Evolutionary conservation across 2,113 vertebrate genomes (phyloP).

Genomic region (Herpetotheres cachinnans): DNA sequence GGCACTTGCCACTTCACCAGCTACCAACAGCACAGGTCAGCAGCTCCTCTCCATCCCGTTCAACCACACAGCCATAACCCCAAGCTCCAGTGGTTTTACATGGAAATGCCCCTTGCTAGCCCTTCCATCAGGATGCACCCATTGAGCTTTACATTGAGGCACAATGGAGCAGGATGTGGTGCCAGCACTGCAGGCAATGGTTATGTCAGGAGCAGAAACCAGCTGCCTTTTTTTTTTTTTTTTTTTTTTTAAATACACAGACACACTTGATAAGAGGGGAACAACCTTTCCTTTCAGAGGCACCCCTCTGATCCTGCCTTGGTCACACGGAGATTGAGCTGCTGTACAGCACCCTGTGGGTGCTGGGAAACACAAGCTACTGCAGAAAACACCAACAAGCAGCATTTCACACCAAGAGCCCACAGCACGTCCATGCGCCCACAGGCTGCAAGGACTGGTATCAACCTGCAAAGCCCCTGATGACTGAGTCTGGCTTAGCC

Average conservation of each 20-base stretch:
- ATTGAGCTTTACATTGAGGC: not conserved
- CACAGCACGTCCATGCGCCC: not conserved
- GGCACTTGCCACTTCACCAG: not conserved
- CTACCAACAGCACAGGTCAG: not conserved
- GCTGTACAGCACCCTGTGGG: not conserved
- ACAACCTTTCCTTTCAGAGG: not conserved
- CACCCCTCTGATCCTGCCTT: not conserved
- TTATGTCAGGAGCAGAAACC: not conserved
- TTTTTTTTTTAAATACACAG: not conserved
- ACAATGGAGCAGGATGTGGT: accelerated
- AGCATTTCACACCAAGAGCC: not conserved
- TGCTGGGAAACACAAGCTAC: not conserved
- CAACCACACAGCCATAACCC: not conserved
- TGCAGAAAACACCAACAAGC: not conserved
- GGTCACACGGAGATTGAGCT: not conserved
- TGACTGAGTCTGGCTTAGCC: not conserved
- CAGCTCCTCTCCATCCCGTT: not conserved
- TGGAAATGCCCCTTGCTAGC: not conserved
- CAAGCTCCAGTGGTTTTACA: not conserved
- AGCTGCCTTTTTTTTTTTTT: not conserved
- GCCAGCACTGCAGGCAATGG: not conserved
- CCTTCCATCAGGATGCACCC: not conserved
- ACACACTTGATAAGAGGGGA: not conserved
- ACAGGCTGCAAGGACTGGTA: not conserved
- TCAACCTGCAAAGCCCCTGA: not conserved